A percentile compares a stretch with the other conserved stretches of the same genome.
Conservation (phyloP, 2,113 vertebrate species). For the Callipepla californica region DNA sequence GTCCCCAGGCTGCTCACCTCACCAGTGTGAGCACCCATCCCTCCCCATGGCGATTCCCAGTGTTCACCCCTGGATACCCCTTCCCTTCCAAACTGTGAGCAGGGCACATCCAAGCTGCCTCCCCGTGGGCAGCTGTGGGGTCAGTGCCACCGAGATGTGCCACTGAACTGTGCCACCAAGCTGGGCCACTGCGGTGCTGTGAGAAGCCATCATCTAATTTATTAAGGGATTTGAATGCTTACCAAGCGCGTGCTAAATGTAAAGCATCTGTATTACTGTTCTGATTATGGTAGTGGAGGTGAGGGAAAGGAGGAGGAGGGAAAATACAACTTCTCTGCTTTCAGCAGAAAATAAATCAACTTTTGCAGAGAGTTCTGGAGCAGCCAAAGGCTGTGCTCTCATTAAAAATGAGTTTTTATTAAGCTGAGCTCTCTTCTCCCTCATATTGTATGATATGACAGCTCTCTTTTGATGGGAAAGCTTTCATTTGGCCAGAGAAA, state of each 20-base stretch:
- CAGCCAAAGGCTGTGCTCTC: constrained; percentile 36
- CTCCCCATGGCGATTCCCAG: accelerated
- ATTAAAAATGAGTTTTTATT: constrained; percentile 53
- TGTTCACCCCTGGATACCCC: not conserved
- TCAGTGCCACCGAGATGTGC: not conserved
- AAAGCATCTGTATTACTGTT: not conserved
- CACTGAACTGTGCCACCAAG: not conserved
- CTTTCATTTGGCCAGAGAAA: constrained; percentile 73
- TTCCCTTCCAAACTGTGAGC: not conserved
- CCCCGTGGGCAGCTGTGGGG: not conserved
- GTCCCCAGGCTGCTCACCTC: not conserved
- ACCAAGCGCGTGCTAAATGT: not conserved
- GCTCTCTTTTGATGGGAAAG: constrained; percentile 73
- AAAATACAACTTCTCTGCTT: constrained; percentile 36
- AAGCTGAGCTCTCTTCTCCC: constrained; percentile 53
- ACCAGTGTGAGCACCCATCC: not conserved
- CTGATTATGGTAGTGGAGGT: not conserved
- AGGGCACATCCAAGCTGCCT: not conserved
- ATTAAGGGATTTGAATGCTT: constrained; percentile 12
- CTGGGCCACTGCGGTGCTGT: not conserved
- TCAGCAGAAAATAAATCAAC: constrained; percentile 62
- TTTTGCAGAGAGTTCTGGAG: not conserved
- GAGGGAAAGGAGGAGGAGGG: not conserved
- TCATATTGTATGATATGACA: constrained; percentile 76
- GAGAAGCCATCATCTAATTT: constrained; percentile 37